These are phyloP conservation scores for Himalopsyche japonica DNA, from an alignment of 2,888 invertebrate genomes.

Conservation along the genomic window DNA sequence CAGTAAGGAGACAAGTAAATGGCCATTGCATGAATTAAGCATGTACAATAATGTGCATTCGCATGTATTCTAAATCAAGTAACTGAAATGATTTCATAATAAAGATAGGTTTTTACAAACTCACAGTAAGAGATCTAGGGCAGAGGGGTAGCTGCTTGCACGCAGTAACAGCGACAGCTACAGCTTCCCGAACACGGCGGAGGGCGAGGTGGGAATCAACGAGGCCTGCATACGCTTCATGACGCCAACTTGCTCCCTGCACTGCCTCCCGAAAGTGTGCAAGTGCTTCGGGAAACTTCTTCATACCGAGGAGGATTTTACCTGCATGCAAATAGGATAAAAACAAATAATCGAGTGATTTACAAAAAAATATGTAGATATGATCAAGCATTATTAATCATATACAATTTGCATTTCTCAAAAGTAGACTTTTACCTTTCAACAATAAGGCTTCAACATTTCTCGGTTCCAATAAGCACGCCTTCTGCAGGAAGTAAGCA, in stretches of 20 bases:
- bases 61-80: too few relatives aligned
- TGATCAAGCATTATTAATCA: too few relatives aligned
- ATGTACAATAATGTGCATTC: too few relatives aligned
- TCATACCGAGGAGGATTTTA: conserved; percentile 65
- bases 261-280: conserved; percentile 70
- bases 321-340: conserved; percentile 8
- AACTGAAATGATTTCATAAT: too few relatives aligned
- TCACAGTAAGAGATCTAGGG: conserved; percentile 73
- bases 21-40: too few relatives aligned
- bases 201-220: conserved; percentile 73
- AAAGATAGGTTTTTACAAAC: not conserved
- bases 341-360: not conserved
- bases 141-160: conserved; percentile 73
- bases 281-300: conserved; percentile 68
- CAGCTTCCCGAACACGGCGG: conserved; percentile 71
- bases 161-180: conserved; percentile 70
- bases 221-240: conserved; percentile 77
- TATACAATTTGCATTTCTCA: too few relatives aligned
- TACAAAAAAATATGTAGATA: not conserved
- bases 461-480: conserved; percentile 64
- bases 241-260: conserved; percentile 61
- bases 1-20: too few relatives aligned
- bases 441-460: conserved; percentile 75
- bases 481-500: conserved; percentile 74
- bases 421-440: conserved; percentile 57